phyloP scores from a whole-genome alignment of 2,113 vertebrate species.

The Rhodinocichla rosea region DNA sequence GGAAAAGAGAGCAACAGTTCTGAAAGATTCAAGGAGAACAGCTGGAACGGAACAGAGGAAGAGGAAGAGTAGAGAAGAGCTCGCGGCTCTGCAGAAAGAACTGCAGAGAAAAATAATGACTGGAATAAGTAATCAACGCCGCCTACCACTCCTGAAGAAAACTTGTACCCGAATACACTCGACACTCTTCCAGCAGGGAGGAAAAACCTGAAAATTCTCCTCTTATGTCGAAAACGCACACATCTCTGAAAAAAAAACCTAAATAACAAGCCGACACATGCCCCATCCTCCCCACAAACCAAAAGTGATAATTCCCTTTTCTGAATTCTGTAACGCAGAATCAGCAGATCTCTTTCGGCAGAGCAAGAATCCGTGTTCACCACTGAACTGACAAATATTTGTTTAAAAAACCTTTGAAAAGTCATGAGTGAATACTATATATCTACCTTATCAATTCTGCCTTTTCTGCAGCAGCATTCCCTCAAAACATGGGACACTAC shows the following conservation, averaged over 20 bases:
- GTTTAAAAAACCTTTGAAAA: not conserved
- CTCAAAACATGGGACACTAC: not conserved
- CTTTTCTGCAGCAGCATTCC: not conserved
- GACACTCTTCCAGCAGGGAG: not conserved
- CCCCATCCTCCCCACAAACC: no score
- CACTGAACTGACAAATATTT: not conserved
- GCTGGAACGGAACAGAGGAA: no score
- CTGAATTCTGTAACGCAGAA: fast-evolving
- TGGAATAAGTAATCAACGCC: no score
- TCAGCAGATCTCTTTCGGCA: not conserved
- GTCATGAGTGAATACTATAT: no score
- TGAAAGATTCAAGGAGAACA: not conserved
- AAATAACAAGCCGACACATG: not conserved
- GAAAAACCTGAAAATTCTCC: not conserved
- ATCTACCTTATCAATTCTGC: no score
- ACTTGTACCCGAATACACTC: not conserved
- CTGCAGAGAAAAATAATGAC: no score
- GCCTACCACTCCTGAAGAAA: not conserved
- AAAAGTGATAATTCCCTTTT: not conserved
- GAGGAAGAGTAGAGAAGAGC: not conserved
- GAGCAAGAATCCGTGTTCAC: not conserved
- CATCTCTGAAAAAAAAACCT: not conserved
- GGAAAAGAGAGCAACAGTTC: not conserved
- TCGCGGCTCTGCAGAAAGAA: not conserved
- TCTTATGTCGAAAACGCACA: not conserved